Percentiles rank a stretch among this genome's conserved stretches.
Conservation (phyloP, 1,140 invertebrate species). For the Ceratosolen solmsi region DNA sequence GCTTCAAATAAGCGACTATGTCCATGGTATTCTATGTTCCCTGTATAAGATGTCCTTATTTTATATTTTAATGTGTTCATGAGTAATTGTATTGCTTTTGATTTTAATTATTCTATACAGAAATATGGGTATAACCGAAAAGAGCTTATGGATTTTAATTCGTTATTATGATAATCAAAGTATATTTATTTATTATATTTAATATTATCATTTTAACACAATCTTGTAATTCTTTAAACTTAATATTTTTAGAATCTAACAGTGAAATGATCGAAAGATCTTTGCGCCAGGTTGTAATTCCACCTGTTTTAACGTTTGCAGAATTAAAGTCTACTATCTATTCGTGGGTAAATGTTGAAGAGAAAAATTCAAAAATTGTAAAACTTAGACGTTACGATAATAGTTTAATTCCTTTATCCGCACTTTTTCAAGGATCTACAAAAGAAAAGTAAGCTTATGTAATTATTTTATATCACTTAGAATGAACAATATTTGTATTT, state of each 20-base stretch:
- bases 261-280: conserved; percentile 38
- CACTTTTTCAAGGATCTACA: conserved; percentile 61
- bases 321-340: conserved; percentile 62
- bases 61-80: too few relatives aligned
- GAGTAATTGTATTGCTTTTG: too few relatives aligned
- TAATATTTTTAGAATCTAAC: conserved; percentile 26
- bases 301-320: conserved; percentile 58
- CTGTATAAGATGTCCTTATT: not conserved
- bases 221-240: not conserved
- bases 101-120: not conserved
- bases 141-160: conserved; percentile 63
- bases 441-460: conserved; percentile 59
- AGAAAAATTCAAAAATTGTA: conserved; percentile 61
- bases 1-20: too few relatives aligned
- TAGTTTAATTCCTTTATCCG: conserved; percentile 64
- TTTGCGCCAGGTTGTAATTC: conserved; percentile 58
- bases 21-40: too few relatives aligned
- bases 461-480: not conserved
- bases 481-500: not conserved
- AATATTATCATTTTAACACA: conserved; percentile 48
- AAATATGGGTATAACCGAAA: conserved; percentile 65
- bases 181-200: conserved; percentile 53
- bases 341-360: conserved; percentile 59
- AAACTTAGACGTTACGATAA: conserved; percentile 66
- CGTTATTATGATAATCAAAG: conserved; percentile 65